phyloP scores from a whole-genome alignment of 2,113 vertebrate genomes.

The Pelvicachromis taeniatus region DNA sequence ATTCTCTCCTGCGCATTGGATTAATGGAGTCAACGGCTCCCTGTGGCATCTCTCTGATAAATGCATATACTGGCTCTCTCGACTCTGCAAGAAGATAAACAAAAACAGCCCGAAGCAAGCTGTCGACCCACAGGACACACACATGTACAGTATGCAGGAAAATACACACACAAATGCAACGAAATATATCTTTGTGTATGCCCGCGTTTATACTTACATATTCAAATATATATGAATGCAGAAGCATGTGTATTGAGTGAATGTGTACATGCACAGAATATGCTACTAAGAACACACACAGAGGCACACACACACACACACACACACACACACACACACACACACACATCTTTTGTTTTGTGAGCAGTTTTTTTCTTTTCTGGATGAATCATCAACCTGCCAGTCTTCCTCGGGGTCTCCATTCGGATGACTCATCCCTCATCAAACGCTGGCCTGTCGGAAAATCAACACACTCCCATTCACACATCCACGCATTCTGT shows the following conservation, averaged over 20 bases:
- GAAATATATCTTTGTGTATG: not conserved
- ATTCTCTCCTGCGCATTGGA: slow-evolving; percentile 20
- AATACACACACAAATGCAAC: not conserved
- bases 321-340: not conserved
- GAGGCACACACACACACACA: not conserved
- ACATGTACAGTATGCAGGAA: not conserved
- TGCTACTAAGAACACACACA: not conserved
- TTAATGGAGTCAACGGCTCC: slow-evolving; percentile 64
- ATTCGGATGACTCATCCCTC: slow-evolving; percentile 79
- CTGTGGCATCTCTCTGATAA: slow-evolving; percentile 42
- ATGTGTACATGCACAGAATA: not conserved
- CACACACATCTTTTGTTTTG: not conserved
- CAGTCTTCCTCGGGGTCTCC: slow-evolving; percentile 66
- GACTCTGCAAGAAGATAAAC: slow-evolving; percentile 28
- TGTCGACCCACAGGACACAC: not conserved
- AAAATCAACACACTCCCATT: slow-evolving; percentile 70
- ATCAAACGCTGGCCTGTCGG: slow-evolving; percentile 75
- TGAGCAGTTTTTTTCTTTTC: not conserved
- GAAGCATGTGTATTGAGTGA: not conserved
- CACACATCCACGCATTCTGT: slow-evolving; percentile 22
- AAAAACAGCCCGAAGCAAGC: slow-evolving; percentile 41
- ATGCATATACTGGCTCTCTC: slow-evolving; percentile 20
- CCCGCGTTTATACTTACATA: not conserved
- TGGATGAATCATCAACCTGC: slow-evolving; percentile 67
- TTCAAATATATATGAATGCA: not conserved